Evolutionary conservation across 1,140 invertebrate species (phyloP).

Genomic region (Eumaeus atala): DNA sequence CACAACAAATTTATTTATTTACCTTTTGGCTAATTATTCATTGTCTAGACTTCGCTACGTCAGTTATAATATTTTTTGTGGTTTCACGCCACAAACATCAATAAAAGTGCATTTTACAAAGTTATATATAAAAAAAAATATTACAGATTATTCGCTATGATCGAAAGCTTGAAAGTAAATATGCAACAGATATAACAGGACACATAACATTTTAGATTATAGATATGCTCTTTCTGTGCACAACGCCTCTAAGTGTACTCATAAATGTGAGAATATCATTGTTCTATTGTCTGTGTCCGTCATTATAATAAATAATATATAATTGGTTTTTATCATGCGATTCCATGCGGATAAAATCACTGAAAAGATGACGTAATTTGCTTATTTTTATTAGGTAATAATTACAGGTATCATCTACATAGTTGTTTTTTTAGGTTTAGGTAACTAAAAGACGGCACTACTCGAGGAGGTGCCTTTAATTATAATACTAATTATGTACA

Average conservation of each 20-base stretch:
- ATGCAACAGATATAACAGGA: constrained; percentile 6
- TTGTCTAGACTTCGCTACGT: too few relatives aligned
- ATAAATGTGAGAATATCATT: constrained; percentile 62
- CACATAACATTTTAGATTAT: constrained; percentile 8
- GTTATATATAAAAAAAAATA: too few relatives aligned
- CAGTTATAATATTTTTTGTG: too few relatives aligned
- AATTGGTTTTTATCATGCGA: constrained; percentile 48
- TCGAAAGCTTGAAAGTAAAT: constrained; percentile 4
- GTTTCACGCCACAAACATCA: too few relatives aligned
- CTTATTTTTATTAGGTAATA: constrained; percentile 9
- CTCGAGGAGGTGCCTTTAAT: too few relatives aligned
- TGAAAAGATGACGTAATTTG: constrained; percentile 16
- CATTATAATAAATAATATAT: constrained; percentile 56
- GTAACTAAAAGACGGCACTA: too few relatives aligned
- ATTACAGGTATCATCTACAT: too few relatives aligned
- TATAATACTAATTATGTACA: too few relatives aligned
- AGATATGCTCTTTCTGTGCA: constrained; percentile 42
- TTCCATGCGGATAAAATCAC: constrained; percentile 14
- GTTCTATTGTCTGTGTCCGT: constrained; percentile 62
- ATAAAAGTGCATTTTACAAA: too few relatives aligned
- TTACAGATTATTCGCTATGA: not conserved
- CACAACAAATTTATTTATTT: too few relatives aligned
- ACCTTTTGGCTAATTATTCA: too few relatives aligned
- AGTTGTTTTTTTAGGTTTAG: too few relatives aligned
- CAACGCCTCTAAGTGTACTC: constrained; percentile 32